phyloP scores from a whole-genome alignment of 2,797 vertebrate species.

The Gila robusta region DNA sequence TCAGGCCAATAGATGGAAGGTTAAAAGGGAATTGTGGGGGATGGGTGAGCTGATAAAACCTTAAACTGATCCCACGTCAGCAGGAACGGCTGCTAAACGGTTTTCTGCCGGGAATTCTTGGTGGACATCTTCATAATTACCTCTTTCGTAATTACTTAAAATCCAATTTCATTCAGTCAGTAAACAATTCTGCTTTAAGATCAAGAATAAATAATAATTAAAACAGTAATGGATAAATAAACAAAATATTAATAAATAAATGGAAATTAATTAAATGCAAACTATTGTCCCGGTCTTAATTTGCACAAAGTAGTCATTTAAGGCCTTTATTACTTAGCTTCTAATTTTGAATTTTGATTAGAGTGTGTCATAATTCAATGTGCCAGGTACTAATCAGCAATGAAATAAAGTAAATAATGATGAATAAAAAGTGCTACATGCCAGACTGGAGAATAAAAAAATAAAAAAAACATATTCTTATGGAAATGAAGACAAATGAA shows the following conservation, averaged over 20 bases:
- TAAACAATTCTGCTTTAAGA: conserved; percentile 56
- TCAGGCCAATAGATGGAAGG: conserved; percentile 57
- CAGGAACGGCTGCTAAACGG: conserved; percentile 4
- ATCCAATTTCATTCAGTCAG: conserved; percentile 60
- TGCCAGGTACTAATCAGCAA: conserved; percentile 40
- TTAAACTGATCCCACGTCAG: conserved; percentile 24
- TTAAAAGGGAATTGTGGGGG: conserved; percentile 50
- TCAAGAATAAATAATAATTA: conserved; percentile 39
- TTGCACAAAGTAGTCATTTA: conserved; percentile 56
- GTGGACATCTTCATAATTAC: conserved; percentile 44
- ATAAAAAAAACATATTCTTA: conserved; percentile 36
- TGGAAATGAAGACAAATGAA: conserved; percentile 61
- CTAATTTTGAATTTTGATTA: conserved; percentile 45
- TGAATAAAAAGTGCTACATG: conserved; percentile 32
- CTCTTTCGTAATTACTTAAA: conserved; percentile 54
- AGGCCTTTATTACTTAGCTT: conserved; percentile 49
- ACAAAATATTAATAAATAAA: conserved; percentile 59
- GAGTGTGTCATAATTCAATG: conserved; percentile 33
- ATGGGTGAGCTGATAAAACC: conserved; percentile 46
- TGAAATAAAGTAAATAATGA: conserved; percentile 31
- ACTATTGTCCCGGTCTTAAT: conserved; percentile 52
- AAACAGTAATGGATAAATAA: conserved; percentile 35
- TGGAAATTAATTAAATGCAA: conserved; percentile 50
- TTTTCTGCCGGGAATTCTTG: conserved; percentile 33
- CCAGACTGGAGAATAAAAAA: conserved; percentile 13